A percentile compares a stretch with the other conserved stretches of the same genome.
These are phyloP conservation scores for Phenganax marumi DNA, from an alignment of 92 coral and sea anemone genomes.

Conservation along the genomic window DNA sequence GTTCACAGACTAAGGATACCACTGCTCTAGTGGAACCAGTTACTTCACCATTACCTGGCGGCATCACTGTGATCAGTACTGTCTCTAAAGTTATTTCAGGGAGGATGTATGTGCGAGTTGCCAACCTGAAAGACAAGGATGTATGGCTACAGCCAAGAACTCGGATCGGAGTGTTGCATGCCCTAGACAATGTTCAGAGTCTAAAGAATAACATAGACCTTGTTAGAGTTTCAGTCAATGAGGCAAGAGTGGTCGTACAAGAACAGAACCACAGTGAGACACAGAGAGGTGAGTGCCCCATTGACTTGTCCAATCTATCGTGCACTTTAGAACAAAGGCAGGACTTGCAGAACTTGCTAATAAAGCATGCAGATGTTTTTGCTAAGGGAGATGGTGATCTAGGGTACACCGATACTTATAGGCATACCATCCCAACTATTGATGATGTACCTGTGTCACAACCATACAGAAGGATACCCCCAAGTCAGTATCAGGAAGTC, in stretches of 20 bases:
- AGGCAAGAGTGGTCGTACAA: conserved; percentile 12
- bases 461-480: conserved; percentile 40
- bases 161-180: conserved; percentile 64
- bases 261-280: not conserved
- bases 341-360: too few relatives aligned
- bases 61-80: too few relatives aligned
- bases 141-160: conserved; percentile 68
- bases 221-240: conserved; percentile 33
- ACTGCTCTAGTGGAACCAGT: conserved; percentile 61
- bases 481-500: conserved; percentile 31
- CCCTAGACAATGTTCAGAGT: conserved; percentile 18
- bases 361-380: conserved; percentile 33
- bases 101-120: conserved; percentile 66
- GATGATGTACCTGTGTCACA: conserved; percentile 46
- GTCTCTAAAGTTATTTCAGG: conserved; percentile 4
- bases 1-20: too few relatives aligned
- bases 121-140: conserved; percentile 60
- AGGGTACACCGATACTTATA: conserved; percentile 38
- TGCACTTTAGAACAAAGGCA: too few relatives aligned
- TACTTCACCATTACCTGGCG: not conserved
- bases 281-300: too few relatives aligned
- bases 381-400: conserved; percentile 24
- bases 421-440: conserved; percentile 31
- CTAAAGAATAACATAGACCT: conserved; percentile 9
- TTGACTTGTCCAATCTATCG: too few relatives aligned